A percentile compares a stretch with the other conserved stretches of the same genome.
Evolutionary conservation across 2,888 invertebrate genomes (phyloP).

Genomic region (Pheosia gnoma): DNA sequence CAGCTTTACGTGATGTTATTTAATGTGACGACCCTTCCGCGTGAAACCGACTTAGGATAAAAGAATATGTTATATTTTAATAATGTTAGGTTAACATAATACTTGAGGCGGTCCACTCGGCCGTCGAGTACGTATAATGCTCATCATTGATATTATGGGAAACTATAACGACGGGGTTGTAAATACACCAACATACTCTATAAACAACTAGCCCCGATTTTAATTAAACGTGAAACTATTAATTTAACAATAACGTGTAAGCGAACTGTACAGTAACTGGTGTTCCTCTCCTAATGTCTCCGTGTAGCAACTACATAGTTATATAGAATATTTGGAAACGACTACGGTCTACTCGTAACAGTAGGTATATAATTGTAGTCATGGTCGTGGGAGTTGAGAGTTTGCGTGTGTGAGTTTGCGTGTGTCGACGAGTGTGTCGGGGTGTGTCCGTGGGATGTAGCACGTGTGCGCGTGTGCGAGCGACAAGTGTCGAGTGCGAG

Average conservation of each 20-base stretch:
- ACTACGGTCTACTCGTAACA: conserved; percentile 66
- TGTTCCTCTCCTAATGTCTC: conserved; percentile 82
- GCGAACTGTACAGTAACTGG: conserved; percentile 80
- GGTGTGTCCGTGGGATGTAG: conserved; percentile 31
- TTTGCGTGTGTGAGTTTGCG: conserved; percentile 50
- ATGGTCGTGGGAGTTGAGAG: conserved; percentile 54
- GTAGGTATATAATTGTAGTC: conserved; percentile 67
- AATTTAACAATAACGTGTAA: conserved; percentile 65
- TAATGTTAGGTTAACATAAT: conserved; percentile 66
- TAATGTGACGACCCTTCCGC: conserved; percentile 73
- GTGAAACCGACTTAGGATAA: conserved; percentile 62
- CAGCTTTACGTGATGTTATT: conserved; percentile 82
- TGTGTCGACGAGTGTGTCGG: conserved; percentile 29
- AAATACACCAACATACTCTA: conserved; percentile 65
- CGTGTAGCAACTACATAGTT: conserved; percentile 69
- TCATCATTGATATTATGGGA: conserved; percentile 67
- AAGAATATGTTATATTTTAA: conserved; percentile 78
- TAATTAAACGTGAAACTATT: conserved; percentile 71
- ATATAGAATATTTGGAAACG: conserved; percentile 65
- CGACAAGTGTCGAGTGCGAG: conserved; percentile 25
- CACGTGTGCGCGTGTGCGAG: conserved; percentile 26
- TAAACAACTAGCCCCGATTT: conserved; percentile 65
- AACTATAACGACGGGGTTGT: conserved; percentile 67
- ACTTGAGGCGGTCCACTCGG: conserved; percentile 66
- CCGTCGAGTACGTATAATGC: conserved; percentile 74